These are phyloP conservation scores for Vanessa atalanta DNA, from an alignment of 1,140 invertebrate genomes.

Conservation along the genomic window DNA sequence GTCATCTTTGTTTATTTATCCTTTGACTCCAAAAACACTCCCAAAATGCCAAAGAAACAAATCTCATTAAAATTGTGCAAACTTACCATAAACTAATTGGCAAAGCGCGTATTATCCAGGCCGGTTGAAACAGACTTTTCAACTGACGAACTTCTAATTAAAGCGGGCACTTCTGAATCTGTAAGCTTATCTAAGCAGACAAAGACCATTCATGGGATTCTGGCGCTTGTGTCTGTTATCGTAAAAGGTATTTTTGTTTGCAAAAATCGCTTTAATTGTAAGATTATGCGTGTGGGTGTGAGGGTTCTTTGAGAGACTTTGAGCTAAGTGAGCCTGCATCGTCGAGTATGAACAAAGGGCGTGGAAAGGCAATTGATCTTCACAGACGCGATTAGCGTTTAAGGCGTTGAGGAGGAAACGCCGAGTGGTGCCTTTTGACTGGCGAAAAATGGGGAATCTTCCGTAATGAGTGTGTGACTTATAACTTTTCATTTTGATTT, in stretches of 20 bases:
- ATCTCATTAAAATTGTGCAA: conserved; percentile 75
- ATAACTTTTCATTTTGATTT: neutral
- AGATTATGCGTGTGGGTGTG: conserved; percentile 41
- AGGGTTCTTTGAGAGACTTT: conserved; percentile 61
- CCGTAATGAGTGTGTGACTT: conserved; percentile 5
- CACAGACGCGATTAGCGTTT: conserved; percentile 68
- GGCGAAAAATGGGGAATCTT: conserved; percentile 40
- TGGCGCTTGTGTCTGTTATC: conserved; percentile 37
- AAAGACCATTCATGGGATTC: conserved; percentile 42
- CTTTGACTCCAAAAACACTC: conserved; percentile 36
- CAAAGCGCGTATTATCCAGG: conserved; percentile 55
- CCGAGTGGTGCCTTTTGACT: conserved; percentile 42
- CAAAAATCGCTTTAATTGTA: conserved; percentile 46
- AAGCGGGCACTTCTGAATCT: conserved; percentile 52
- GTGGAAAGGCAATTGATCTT: conserved; percentile 75
- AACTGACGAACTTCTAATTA: conserved; percentile 60
- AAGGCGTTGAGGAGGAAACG: conserved; percentile 58
- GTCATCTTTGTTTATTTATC: conserved; percentile 27
- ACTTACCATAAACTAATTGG: conserved; percentile 72
- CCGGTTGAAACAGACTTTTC: conserved; percentile 57
- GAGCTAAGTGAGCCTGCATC: conserved; percentile 64
- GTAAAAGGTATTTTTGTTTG: conserved; percentile 52
- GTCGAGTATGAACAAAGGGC: conserved; percentile 66
- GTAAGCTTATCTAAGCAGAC: conserved; percentile 53
- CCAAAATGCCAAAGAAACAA: conserved; percentile 49